Percentiles rank a stretch among this genome's conserved stretches.
phyloP scores from a whole-genome alignment of 2,888 invertebrate genomes.

The Parnassius glacialis region DNA sequence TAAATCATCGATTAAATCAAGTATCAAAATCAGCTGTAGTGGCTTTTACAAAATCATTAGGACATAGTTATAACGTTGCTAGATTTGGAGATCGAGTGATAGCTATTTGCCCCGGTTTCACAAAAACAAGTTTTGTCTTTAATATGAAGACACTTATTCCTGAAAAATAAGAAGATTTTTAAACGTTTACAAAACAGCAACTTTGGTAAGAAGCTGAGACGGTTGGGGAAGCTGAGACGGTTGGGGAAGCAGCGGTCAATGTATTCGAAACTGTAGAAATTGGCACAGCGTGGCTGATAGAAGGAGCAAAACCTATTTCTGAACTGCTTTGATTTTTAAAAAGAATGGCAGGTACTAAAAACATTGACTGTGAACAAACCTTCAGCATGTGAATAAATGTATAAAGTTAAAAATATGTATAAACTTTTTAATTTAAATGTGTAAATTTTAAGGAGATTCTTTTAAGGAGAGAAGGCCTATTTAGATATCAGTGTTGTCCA shows the following conservation, averaged over 20 bases:
- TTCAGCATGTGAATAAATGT: too few relatives aligned
- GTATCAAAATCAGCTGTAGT: slow-evolving; percentile 77
- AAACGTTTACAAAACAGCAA: slow-evolving; percentile 35
- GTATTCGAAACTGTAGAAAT: slow-evolving; percentile 61
- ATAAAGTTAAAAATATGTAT: too few relatives aligned
- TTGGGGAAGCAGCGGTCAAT: slow-evolving; percentile 49
- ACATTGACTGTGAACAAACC: too few relatives aligned
- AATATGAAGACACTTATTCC: slow-evolving; percentile 32
- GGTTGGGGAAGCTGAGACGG: slow-evolving; percentile 52
- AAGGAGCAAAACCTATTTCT: slow-evolving; percentile 53
- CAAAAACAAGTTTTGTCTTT: slow-evolving; percentile 33
- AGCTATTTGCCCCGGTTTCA: slow-evolving; percentile 72
- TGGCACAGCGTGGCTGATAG: slow-evolving; percentile 77
- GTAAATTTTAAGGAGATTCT: too few relatives aligned
- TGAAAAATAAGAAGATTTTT: slow-evolving; percentile 35
- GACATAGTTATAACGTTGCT: slow-evolving; percentile 55
- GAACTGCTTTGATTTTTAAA: too few relatives aligned
- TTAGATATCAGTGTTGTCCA: too few relatives aligned
- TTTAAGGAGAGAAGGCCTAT: too few relatives aligned
- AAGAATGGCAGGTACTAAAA: too few relatives aligned
- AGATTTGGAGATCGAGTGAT: slow-evolving; percentile 57
- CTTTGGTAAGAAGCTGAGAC: slow-evolving; percentile 49
- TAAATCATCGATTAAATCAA: slow-evolving; percentile 74
- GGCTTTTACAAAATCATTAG: slow-evolving; percentile 66
- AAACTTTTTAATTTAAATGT: too few relatives aligned